Evolutionary conservation across 2,113 vertebrate species (phyloP).

Genomic region (Oryctolagus cuniculus): mOryCun1.1 NC_091450.1:8309001-8309500

Average conservation of each 20-base stretch:
- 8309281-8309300: background rate
- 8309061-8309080: too few species aligned
- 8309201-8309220: background rate
- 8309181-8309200: background rate
- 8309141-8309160: background rate
- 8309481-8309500: too few species aligned
- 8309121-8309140: background rate
- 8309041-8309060: too few species aligned
- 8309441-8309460: too few species aligned
- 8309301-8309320: background rate
- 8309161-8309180: background rate
- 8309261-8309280: background rate
- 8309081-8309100: background rate
- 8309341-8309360: background rate
- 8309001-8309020: too few species aligned
- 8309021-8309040: too few species aligned
- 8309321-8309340: background rate
- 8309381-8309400: too few species aligned
- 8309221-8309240: background rate
- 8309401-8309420: too few species aligned
- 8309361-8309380: background rate
- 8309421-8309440: too few species aligned
- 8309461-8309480: too few species aligned
- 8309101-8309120: background rate
- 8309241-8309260: background rate